These are phyloP conservation scores for Hemistola chrysoprasaria DNA, from an alignment of 2,888 invertebrate genomes.

Conservation along the genomic window DNA sequence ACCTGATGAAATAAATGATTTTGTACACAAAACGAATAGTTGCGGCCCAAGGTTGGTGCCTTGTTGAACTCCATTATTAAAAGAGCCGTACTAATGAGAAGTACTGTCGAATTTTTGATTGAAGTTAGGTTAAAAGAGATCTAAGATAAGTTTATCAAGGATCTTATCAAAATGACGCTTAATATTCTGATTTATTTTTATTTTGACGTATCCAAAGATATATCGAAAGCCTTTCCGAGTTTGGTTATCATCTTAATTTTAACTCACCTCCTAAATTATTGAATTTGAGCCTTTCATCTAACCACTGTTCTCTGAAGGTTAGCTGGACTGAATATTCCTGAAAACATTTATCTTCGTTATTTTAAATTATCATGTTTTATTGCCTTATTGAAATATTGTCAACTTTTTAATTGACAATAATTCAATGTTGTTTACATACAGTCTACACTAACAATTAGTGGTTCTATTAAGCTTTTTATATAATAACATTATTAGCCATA, in stretches of 20 bases:
- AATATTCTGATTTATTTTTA: no score
- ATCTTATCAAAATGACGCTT: no score
- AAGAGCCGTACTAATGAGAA: no score
- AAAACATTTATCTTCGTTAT: constrained; percentile 50
- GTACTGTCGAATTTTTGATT: no score
- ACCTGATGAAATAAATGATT: constrained; percentile 73
- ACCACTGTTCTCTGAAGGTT: constrained; percentile 98
- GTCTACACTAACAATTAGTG: constrained; percentile 9
- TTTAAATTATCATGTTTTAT: constrained; percentile 16
- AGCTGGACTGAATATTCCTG: constrained; percentile 99
- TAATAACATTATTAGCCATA: constrained; percentile 15
- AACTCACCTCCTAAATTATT: constrained; percentile 91
- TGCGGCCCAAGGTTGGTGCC: neutral
- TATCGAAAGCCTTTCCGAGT: no score
- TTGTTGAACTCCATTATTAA: neutral
- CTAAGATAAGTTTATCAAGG: no score
- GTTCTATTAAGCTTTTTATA: constrained; percentile 14
- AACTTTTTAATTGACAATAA: constrained; percentile 35
- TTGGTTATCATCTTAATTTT: neutral
- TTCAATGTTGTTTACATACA: constrained; percentile 28
- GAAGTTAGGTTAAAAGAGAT: no score
- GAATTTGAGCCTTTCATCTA: constrained; percentile 95
- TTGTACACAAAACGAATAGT: neutral
- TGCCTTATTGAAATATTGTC: constrained; percentile 34
- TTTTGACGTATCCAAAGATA: no score